These are phyloP conservation scores for Drosophila setosimentum DNA, from an alignment of 2,888 invertebrate species.

Conservation along the genomic window DNA sequence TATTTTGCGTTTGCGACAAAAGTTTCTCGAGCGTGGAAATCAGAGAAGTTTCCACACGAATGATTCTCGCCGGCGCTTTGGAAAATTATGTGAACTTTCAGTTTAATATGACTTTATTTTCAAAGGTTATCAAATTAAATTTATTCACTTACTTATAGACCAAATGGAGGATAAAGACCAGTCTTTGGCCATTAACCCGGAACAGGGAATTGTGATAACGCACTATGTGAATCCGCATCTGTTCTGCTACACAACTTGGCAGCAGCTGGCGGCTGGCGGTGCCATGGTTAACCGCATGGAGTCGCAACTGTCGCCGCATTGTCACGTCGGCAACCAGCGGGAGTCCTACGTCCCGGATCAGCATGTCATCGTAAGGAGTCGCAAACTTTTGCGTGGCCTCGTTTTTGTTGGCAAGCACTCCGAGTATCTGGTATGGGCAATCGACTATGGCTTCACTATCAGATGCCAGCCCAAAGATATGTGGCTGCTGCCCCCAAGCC, in stretches of 20 bases:
- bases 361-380: slow-evolving; percentile 47
- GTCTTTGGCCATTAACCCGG: neutral
- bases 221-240: slow-evolving; percentile 47
- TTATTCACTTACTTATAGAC: slow-evolving; percentile 12
- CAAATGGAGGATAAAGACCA: neutral
- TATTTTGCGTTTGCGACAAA: slow-evolving; percentile 24
- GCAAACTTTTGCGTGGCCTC: slow-evolving; percentile 49
- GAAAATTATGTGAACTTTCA: slow-evolving; percentile 48
- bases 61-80: slow-evolving; percentile 21
- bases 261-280: slow-evolving; percentile 21
- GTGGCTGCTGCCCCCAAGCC: slow-evolving; percentile 43
- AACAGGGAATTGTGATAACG: slow-evolving; percentile 44
- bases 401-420: slow-evolving; percentile 1
- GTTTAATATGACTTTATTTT: slow-evolving; percentile 12
- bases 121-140: slow-evolving; percentile 3
- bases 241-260: slow-evolving; percentile 36
- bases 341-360: neutral
- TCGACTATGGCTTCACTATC: slow-evolving; percentile 63
- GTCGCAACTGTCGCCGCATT: slow-evolving; percentile 8
- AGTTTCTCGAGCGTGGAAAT: slow-evolving; percentile 63
- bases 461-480: slow-evolving; percentile 33
- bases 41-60: slow-evolving; percentile 53
- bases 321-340: neutral
- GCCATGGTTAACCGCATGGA: slow-evolving; percentile 34
- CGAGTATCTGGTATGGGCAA: slow-evolving; percentile 46